Percentiles rank a stretch among this genome's conserved stretches.
Conservation (phyloP, 2,113 vertebrate species). For the Oceanodroma tethys region DNA sequence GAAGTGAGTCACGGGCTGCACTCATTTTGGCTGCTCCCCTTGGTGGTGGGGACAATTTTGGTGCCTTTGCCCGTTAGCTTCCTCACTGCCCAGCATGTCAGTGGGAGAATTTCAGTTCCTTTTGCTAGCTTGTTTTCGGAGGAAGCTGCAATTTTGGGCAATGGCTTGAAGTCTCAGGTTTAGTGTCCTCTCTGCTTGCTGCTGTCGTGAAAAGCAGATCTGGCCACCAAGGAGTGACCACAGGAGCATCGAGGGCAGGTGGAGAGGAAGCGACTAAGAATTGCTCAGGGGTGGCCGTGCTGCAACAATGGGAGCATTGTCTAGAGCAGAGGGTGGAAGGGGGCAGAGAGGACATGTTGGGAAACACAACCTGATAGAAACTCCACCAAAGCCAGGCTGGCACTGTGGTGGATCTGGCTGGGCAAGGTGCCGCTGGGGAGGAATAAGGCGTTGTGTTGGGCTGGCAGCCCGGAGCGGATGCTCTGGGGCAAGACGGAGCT, state of each 20-base stretch:
- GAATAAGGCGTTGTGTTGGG: not conserved
- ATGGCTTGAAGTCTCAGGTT: not conserved
- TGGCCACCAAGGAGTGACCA: not conserved
- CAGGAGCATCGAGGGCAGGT: not conserved
- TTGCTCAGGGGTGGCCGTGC: not conserved
- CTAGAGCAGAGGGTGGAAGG: not conserved
- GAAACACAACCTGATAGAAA: not conserved
- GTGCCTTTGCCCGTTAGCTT: not conserved
- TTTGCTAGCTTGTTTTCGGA: fast-evolving
- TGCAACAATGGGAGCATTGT: fast-evolving
- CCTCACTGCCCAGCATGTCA: not conserved
- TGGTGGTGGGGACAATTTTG: not conserved
- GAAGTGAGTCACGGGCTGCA: not conserved
- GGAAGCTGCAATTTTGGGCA: not conserved
- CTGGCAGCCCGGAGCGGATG: not conserved
- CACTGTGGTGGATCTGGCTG: not conserved
- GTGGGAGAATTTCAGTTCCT: fast-evolving
- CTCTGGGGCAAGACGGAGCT: not conserved
- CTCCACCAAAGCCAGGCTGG: not conserved
- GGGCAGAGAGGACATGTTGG: not conserved
- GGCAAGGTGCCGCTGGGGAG: not conserved
- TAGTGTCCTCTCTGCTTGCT: not conserved
- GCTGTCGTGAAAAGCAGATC: not conserved
- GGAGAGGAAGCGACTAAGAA: not conserved
- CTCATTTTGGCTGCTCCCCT: not conserved